Percentiles rank a stretch among this genome's conserved stretches.
Conservation (phyloP, 2,113 vertebrate species). For the Leptodactylus fuscus region DNA sequence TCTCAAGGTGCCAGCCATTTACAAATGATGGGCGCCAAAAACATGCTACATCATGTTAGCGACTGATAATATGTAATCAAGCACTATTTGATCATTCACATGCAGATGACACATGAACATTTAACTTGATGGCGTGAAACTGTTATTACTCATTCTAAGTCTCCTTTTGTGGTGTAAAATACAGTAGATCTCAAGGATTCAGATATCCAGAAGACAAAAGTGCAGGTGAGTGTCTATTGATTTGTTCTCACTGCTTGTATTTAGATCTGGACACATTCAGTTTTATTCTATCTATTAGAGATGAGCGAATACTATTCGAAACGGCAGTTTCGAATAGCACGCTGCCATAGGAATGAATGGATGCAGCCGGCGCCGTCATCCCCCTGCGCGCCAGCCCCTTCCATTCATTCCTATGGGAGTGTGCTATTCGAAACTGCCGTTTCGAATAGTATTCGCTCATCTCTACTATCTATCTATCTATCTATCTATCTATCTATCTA, state of each 20-base stretch:
- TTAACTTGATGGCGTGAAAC: conserved; percentile 42
- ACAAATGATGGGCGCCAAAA: conserved; percentile 36
- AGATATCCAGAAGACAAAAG: neutral
- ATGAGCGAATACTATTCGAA: too few relatives aligned
- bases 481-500: too few relatives aligned
- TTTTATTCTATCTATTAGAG: too few relatives aligned
- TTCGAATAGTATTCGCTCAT: too few relatives aligned
- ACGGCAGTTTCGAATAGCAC: too few relatives aligned
- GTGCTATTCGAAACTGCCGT: too few relatives aligned
- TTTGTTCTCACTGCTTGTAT: neutral
- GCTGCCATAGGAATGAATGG: too few relatives aligned
- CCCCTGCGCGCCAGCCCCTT: too few relatives aligned
- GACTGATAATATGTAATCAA: conserved; percentile 57
- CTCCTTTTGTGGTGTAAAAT: conserved; percentile 7
- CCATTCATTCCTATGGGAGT: too few relatives aligned
- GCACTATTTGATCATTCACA: conserved; percentile 51
- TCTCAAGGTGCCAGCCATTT: conserved; percentile 45
- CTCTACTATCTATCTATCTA: too few relatives aligned
- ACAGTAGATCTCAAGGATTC: neutral
- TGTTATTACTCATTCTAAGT: conserved; percentile 27
- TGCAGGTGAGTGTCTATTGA: neutral
- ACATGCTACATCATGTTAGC: conserved; percentile 53
- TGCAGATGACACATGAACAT: conserved; percentile 55
- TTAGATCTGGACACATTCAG: neutral
- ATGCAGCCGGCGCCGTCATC: too few relatives aligned